A percentile compares a stretch with the other conserved stretches of the same genome.
Conservation (phyloP, 2,797 vertebrate genomes). For the Sebastes taczanowskii region DNA sequence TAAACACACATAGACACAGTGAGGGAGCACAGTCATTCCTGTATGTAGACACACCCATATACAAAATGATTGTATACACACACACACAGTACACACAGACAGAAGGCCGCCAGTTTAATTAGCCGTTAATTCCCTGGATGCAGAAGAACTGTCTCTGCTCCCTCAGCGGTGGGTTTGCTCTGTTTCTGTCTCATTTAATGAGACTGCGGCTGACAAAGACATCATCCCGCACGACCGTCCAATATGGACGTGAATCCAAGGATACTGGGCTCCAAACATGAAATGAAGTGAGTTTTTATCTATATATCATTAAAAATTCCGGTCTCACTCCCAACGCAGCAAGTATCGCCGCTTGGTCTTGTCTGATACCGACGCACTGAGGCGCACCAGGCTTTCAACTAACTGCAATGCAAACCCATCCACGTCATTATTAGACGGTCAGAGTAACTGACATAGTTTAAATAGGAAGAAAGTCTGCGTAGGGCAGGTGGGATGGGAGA, state of each 20-base stretch:
- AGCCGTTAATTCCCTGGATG: conserved; percentile 20
- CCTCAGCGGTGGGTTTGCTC: neutral
- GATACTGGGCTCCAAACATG: neutral
- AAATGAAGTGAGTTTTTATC: neutral
- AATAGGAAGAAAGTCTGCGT: too few relatives aligned
- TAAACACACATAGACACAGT: neutral
- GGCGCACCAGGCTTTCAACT: too few relatives aligned
- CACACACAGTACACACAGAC: conserved; percentile 30
- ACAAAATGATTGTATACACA: neutral
- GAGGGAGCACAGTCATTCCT: neutral
- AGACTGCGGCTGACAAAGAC: neutral
- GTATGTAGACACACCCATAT: conserved; percentile 12
- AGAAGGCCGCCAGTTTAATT: conserved; percentile 44
- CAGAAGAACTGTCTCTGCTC: conserved; percentile 12
- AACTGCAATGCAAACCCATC: too few relatives aligned
- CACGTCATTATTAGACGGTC: too few relatives aligned
- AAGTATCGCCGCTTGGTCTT: too few relatives aligned
- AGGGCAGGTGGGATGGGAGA: too few relatives aligned
- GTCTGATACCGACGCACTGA: too few relatives aligned
- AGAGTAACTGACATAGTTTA: too few relatives aligned
- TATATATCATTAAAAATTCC: too few relatives aligned
- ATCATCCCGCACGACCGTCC: neutral
- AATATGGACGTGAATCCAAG: neutral
- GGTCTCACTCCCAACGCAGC: too few relatives aligned
- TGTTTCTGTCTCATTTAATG: conserved; percentile 10